Evolutionary conservation across 2,113 vertebrate genomes (phyloP).

Genomic region (Picathartes gymnocephalus): DNA sequence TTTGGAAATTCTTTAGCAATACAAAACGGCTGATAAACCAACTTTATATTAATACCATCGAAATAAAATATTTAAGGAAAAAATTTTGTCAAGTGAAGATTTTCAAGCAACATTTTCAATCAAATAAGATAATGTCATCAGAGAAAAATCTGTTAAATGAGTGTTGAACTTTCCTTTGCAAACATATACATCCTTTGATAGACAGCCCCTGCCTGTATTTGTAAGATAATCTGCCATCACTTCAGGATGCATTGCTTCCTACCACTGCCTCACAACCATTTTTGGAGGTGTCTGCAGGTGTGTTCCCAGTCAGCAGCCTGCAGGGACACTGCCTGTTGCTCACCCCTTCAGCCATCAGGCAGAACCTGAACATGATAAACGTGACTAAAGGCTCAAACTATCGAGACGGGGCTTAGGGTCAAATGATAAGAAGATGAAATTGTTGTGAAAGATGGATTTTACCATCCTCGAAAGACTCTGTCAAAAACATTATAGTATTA

Average conservation of each 20-base stretch:
- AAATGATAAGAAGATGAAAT: not conserved
- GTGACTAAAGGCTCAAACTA: not conserved
- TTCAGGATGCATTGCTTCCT: not conserved
- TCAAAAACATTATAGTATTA: not conserved
- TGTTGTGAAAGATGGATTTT: not conserved
- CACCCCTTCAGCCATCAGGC: not conserved
- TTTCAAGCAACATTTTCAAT: not conserved
- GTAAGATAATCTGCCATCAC: not conserved
- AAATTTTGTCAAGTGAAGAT: not conserved
- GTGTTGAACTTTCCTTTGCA: not conserved
- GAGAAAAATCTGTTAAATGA: not conserved
- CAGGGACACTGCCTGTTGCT: not conserved
- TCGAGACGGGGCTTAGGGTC: not conserved
- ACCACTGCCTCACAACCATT: not conserved
- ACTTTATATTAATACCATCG: not conserved
- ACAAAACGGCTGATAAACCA: rapidly evolving
- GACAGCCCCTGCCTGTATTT: not conserved
- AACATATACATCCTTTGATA: not conserved
- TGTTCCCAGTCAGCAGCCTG: not conserved
- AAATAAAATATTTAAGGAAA: not conserved
- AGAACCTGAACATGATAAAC: not conserved
- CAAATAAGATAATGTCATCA: not conserved
- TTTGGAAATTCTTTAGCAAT: not conserved
- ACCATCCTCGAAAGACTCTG: not conserved
- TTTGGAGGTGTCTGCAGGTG: not conserved